Base-by-base conservation (phyloP, 2,888 invertebrate genomes). In the Pachycephus smyrnensis region DNA sequence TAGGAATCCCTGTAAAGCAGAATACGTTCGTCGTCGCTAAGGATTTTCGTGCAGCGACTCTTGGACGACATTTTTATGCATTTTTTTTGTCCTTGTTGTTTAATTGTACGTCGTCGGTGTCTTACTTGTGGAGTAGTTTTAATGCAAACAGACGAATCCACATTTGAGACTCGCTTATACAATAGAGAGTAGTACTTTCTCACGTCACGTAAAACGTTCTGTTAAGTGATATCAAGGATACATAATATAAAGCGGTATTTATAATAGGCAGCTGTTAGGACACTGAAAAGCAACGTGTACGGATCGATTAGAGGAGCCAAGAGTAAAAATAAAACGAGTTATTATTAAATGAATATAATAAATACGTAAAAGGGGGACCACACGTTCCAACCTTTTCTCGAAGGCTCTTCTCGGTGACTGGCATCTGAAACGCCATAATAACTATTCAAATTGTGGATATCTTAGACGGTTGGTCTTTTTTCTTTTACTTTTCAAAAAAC, bases 351-450 rank as follows among this genome's bases (percentile, higher is more conserved):
- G 81, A 84, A 84, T 55, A 55, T 87, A 83, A 86, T 91, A 90
- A 91, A 90, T 89, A 89, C 89, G 88, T 91, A 84, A 55, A 55
- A 90, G 89, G 83, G 86, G 88, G 88, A 86, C 84, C 89, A 90
- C 89, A 88, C 88, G 87, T 87, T 89, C 91, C 91, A 88, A 91
- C 91, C 91, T 91, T 91, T 90, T 90, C 88, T 87, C 89, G 90
- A 87, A 91, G 89, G 84, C 86, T 88, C 91, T 89, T 89, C 90
- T 90, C 90, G 89, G 91, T 89, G 88, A 88, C 89, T 80, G 91
- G 91, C 85, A 91, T 91, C 91, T 91, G 91, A 89, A 91, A 91
- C 84, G 89, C 88, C 90, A 91, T 83, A 91, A 90, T 89, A 87
- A 86, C 85, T 84, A 85, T 90, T 90, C 90, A 90, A 90, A 87